Evolutionary conservation across 2,797 vertebrate species (phyloP), one percentile per base, ranked within the genome.

Genomic region (Labroides dimidiatus): DNA sequence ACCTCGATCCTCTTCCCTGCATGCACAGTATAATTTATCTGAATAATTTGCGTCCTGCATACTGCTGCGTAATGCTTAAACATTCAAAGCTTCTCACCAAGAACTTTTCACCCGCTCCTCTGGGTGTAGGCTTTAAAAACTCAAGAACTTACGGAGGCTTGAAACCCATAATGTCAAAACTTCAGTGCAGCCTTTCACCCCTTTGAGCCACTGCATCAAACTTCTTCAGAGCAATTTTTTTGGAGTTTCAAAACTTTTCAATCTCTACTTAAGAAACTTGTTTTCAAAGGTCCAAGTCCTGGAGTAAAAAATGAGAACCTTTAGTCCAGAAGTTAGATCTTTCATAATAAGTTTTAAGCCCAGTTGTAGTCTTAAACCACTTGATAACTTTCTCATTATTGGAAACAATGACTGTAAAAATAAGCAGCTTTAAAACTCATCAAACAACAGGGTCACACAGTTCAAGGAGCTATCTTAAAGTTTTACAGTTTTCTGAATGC

Each of bases 101-200:
- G 30, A 72, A 69, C 70, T 50, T 19, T 55, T 78, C 60, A 72
- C 44, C 43, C 51, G 71, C 53, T 80, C 67, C 72, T 59, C 48
- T 59, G 69, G 54, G 59, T 49, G 49, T 45, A 60, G 20, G 17
- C 45, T 75, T 81, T 75, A 55, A 77, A 62, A 39, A 68, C 59
- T 77, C 58, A 69, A 69, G 47, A 59, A 76, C 19, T 66, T 63
- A 33, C 44, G 65, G 24, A 53, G 59, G 42, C 69, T 53, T 55
- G 55, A 81, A 53, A 47, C 36, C 60, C 59, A 53, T 24, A 59
- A 50, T 69, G 41, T 79, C 54, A 79, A 75, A 77, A 71, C 43
- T 49, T 71, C 42, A 51, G 33, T 66, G 41, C 49, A 68, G 14
- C 54, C 33, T 41, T 47, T 13, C 10, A 39, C 21, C 23, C 61